phyloP scores from a whole-genome alignment of 2,888 invertebrate species.

The Nasonovia ribisnigri region DNA sequence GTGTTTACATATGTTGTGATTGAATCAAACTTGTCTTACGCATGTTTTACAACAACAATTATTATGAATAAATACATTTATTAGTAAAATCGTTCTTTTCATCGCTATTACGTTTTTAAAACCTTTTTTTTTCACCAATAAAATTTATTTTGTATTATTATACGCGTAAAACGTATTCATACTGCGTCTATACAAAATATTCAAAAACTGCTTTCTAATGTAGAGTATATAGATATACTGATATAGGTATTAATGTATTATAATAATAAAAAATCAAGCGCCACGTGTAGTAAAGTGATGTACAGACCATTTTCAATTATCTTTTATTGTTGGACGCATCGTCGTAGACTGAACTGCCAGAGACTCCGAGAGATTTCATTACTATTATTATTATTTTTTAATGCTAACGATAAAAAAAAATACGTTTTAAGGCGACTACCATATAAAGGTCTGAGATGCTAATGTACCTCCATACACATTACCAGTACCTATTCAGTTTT shows the following conservation, averaged over 20 bases:
- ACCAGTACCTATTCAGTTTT: background rate
- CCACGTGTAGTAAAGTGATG: slow-evolving; percentile 11
- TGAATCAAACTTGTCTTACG: slow-evolving; percentile 5
- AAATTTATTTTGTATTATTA: background rate
- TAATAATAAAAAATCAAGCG: slow-evolving; percentile 26
- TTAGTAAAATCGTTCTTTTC: background rate
- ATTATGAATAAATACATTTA: slow-evolving; percentile 3
- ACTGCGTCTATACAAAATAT: background rate
- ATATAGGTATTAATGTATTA: background rate
- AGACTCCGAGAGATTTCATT: background rate
- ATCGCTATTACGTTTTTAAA: background rate
- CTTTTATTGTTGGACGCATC: slow-evolving; percentile 24
- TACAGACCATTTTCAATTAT: slow-evolving; percentile 35
- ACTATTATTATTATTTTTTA: slow-evolving; percentile 13
- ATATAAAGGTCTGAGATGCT: slow-evolving; percentile 29
- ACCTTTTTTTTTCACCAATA: background rate
- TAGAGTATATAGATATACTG: background rate
- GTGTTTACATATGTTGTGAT: slow-evolving; percentile 1
- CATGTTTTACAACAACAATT: background rate
- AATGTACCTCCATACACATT: background rate
- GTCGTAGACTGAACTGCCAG: background rate
- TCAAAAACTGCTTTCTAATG: slow-evolving; percentile 35
- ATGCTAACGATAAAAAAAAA: slow-evolving; percentile 22
- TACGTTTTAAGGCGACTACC: background rate
- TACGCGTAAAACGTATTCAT: background rate